Conservation (phyloP, 1,140 invertebrate species). For the Vollenhovia emeryi region DNA sequence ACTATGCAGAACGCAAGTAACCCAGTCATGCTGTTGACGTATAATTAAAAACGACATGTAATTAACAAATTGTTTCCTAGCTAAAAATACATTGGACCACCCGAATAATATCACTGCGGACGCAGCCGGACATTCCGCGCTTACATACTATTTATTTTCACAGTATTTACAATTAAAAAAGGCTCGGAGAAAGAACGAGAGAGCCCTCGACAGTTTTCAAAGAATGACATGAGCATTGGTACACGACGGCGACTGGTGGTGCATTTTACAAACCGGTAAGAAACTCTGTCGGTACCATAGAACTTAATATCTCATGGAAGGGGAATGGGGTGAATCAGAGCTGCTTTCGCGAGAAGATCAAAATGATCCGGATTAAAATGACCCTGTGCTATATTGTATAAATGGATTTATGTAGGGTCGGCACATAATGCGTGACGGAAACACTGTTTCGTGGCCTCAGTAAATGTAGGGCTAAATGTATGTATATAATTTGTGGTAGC, state of each 20-base stretch:
- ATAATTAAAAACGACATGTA: not conserved
- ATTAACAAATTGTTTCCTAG: not conserved
- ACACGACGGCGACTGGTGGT: not conserved
- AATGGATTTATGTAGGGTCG: too few relatives aligned
- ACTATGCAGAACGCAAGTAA: conserved; percentile 80
- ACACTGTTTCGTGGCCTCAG: too few relatives aligned
- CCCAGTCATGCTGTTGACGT: conserved; percentile 74
- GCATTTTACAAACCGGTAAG: not conserved
- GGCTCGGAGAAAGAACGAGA: not conserved
- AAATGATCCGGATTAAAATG: too few relatives aligned
- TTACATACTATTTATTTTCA: not conserved
- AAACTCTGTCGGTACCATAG: too few relatives aligned
- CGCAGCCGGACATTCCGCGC: not conserved
- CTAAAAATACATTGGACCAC: not conserved
- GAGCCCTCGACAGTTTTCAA: not conserved
- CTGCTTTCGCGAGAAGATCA: too few relatives aligned
- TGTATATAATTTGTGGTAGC: too few relatives aligned
- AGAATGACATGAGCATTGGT: not conserved
- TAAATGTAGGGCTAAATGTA: too few relatives aligned
- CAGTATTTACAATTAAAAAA: not conserved
- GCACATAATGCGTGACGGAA: too few relatives aligned
- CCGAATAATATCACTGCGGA: not conserved
- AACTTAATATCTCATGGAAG: too few relatives aligned
- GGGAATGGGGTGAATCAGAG: too few relatives aligned
- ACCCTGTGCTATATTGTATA: too few relatives aligned